Percentiles rank a stretch among this genome's conserved stretches.
These are phyloP conservation scores for Coturnix japonica DNA, from an alignment of 2,113 vertebrate genomes.

Conservation along the genomic window DNA sequence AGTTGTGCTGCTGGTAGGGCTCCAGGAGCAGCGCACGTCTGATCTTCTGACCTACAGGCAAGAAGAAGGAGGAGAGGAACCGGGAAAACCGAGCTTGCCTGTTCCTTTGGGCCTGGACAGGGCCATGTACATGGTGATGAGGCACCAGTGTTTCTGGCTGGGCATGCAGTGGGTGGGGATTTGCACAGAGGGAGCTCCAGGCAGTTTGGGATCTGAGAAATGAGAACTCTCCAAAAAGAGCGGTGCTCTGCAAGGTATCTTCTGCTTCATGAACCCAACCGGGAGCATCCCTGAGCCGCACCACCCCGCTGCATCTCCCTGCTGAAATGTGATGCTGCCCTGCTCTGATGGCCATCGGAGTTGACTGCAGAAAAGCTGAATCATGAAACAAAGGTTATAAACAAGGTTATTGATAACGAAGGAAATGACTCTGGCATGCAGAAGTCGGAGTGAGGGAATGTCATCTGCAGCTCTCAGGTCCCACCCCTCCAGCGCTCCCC, in stretches of 20 bases:
- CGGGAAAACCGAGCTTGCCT: background rate
- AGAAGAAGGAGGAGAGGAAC: conserved; percentile 20
- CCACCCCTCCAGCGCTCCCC: background rate
- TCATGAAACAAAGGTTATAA: conserved; percentile 56
- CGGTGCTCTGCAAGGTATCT: background rate
- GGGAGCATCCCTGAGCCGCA: background rate
- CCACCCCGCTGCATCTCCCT: background rate
- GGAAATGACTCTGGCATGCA: background rate
- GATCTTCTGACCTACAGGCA: conserved; percentile 39
- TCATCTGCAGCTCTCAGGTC: background rate
- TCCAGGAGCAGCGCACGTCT: background rate
- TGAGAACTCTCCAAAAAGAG: background rate
- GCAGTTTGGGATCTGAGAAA: background rate
- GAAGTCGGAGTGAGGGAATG: background rate
- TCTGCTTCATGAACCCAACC: background rate
- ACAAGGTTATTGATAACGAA: conserved; percentile 44
- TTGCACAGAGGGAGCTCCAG: background rate
- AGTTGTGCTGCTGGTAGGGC: conserved; percentile 16
- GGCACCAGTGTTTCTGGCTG: conserved; percentile 28
- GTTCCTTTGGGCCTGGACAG: background rate
- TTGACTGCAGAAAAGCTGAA: conserved; percentile 53
- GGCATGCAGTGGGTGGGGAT: background rate
- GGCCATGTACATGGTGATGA: background rate
- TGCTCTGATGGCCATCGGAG: background rate
- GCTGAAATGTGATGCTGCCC: conserved; percentile 21